Evolutionary conservation across 2,888 invertebrate genomes (phyloP), one percentile per base, ranked within the genome.

Genomic region (Antitype chi): DNA sequence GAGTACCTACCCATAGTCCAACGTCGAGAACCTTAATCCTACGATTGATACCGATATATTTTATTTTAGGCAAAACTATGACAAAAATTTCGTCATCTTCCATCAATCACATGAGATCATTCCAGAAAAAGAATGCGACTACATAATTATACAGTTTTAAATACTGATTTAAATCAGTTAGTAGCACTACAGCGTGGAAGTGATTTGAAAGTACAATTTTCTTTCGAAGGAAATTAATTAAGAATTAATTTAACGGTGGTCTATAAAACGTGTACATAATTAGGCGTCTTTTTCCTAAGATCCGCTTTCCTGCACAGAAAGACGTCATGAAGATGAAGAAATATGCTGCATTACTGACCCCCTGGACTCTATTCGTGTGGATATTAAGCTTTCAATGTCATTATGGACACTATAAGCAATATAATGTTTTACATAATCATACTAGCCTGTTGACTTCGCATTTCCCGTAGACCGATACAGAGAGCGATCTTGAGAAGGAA

Each of bases 181-280:
- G 67, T 47, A 64, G 32, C 47, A 64, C 49, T 81, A 63, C 52
- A 70, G 32, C 67, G 67, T 80, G n/a, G 52, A 78, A 73, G 66
- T 67, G 32, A 86, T 84, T 85, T 80, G 78, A 80, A 84, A 84
- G 76, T 80, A 80, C 64, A 86, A 85, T 85, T 78, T 80, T 75
- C 68, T 74, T 60, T 66, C 23, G 63, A 77, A 76, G 57, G 25
- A 80, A 84, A 82, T 82, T 79, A 86, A 74, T 76, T 75, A 71
- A 74, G 43, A 80, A 81, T 81, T 85, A 77, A 81, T 76, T 77
- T 84, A 83, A 83, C 72, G 68, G 53, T 60, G 47, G 23, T 52
- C 49, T 47, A 75, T 81, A 77, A 84, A 81, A 70, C 68, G 38
- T 74, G 60, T 76, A 77, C 32, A 84, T 71, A 84, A 75, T 71